phyloP scores from a whole-genome alignment of 2,888 invertebrate species.

The Apeira syringaria region DNA sequence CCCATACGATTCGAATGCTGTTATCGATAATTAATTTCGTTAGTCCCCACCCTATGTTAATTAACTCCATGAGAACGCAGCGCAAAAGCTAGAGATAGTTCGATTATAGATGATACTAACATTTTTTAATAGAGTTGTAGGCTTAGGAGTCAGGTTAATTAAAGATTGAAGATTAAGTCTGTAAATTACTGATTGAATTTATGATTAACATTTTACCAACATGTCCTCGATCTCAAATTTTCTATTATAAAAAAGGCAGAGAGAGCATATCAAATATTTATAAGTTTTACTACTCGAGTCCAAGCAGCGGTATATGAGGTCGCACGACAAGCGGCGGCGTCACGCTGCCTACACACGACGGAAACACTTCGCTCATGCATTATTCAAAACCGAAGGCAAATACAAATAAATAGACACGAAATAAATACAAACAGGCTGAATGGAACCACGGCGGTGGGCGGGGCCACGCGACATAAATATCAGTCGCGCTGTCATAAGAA shows the following conservation, averaged over 20 bases:
- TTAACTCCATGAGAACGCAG: constrained; percentile 63
- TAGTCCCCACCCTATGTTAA: constrained; percentile 62
- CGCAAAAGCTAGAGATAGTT: constrained; percentile 42
- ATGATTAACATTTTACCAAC: no score
- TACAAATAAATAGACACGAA: constrained; percentile 83
- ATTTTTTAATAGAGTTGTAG: constrained; percentile 28
- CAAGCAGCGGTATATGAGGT: constrained; percentile 45
- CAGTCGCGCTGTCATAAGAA: constrained; percentile 74
- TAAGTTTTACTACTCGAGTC: no score
- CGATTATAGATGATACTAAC: constrained; percentile 16
- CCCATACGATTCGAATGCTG: constrained; percentile 58
- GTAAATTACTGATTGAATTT: neutral
- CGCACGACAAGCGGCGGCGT: constrained; percentile 63
- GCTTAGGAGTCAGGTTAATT: neutral
- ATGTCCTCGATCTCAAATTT: no score
- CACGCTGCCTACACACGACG: constrained; percentile 83
- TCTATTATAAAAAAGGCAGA: no score
- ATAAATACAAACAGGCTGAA: constrained; percentile 83
- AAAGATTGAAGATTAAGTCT: neutral
- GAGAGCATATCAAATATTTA: no score
- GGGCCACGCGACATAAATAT: constrained; percentile 81
- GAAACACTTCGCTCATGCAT: constrained; percentile 80
- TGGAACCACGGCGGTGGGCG: constrained; percentile 79
- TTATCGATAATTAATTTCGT: constrained; percentile 70
- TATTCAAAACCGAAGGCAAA: constrained; percentile 80